These are phyloP conservation scores for Drosophila trichaetosa DNA, from an alignment of 2,888 invertebrate species.

Conservation along the genomic window DNA sequence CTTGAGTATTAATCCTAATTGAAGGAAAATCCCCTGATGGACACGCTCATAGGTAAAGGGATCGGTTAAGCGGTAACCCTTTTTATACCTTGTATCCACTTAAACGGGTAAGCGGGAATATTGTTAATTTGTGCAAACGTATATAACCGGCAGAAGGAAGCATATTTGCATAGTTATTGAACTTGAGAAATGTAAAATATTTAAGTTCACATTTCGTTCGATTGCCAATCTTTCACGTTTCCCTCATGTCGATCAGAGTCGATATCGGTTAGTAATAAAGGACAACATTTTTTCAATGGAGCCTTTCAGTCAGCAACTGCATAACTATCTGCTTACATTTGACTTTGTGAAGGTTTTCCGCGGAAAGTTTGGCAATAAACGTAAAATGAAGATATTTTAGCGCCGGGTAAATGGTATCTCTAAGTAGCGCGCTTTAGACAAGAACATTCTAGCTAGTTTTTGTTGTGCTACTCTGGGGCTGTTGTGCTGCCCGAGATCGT, in stretches of 20 bases:
- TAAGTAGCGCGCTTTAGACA: background rate
- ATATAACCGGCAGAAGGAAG: background rate
- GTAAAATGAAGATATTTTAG: background rate
- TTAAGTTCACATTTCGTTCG: background rate
- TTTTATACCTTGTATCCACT: constrained; percentile 21
- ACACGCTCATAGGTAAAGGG: constrained; percentile 61
- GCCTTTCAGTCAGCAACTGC: background rate
- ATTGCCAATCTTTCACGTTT: background rate
- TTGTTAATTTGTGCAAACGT: background rate
- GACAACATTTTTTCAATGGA: background rate
- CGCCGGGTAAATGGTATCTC: background rate
- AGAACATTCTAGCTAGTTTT: background rate
- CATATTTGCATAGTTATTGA: background rate
- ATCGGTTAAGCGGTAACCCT: constrained; percentile 65
- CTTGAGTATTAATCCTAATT: constrained; percentile 83
- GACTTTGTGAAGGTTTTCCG: too few species aligned
- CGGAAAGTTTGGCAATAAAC: background rate
- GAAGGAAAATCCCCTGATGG: constrained; percentile 83
- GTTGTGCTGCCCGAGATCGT: constrained; percentile 63
- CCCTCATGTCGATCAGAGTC: background rate
- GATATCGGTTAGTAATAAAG: background rate
- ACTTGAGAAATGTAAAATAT: background rate
- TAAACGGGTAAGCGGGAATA: background rate
- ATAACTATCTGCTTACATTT: background rate
- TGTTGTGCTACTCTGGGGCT: constrained; percentile 28